These are phyloP conservation scores for Podiceps cristatus DNA, from an alignment of 2,113 vertebrate species.

Conservation along the genomic window DNA sequence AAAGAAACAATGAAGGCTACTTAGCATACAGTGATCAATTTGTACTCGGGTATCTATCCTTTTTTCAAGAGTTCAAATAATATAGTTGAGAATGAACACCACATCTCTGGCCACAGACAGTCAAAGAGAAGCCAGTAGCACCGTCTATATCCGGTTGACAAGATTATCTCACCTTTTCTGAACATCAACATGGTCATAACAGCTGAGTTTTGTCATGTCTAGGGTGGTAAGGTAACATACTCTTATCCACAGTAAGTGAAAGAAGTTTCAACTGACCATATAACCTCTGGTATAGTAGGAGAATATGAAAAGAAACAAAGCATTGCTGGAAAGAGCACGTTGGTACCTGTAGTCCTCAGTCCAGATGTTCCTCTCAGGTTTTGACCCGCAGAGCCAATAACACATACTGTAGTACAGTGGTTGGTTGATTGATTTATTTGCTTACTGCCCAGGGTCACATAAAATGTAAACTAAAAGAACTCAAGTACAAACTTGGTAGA, in stretches of 20 bases:
- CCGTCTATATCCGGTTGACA: neutral
- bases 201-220: neutral
- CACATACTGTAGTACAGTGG: neutral
- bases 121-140: neutral
- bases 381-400: neutral
- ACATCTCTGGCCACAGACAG: neutral
- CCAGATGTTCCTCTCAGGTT: neutral
- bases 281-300: no score
- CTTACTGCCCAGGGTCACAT: neutral
- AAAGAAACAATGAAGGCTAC: neutral
- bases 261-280: neutral
- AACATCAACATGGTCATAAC: neutral
- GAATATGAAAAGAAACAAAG: neutral
- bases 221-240: neutral
- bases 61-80: neutral
- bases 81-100: neutral
- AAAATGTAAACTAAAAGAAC: neutral
- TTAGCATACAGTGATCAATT: neutral
- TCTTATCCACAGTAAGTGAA: neutral
- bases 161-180: neutral
- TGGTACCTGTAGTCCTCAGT: neutral
- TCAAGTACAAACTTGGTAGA: neutral
- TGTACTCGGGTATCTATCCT: neutral
- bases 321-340: neutral
- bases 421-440: neutral